Evolutionary conservation across 2,113 vertebrate species (phyloP).

Genomic region (Tichodroma muraria): DNA sequence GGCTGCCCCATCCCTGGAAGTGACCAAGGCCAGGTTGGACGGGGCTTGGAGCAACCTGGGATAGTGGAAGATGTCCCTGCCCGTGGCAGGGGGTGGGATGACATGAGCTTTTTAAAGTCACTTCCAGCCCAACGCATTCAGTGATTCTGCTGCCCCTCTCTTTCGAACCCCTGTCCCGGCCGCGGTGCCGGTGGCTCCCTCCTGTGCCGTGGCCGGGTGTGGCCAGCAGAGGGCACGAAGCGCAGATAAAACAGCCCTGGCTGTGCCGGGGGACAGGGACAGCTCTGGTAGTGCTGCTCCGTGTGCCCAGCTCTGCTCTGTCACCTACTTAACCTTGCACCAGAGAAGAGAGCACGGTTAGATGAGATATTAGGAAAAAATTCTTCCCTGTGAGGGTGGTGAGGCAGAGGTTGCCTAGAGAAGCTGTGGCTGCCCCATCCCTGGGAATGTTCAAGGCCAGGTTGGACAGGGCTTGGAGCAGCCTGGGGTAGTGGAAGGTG

Average conservation of each 20-base stretch:
- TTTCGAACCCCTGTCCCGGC: not conserved
- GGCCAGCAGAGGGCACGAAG: not conserved
- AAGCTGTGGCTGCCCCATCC: not conserved
- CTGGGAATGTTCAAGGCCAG: not conserved
- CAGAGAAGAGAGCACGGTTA: not conserved
- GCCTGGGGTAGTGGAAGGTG: no score
- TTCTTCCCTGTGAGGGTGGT: not conserved
- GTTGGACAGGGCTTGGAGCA: not conserved
- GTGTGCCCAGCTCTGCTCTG: not conserved
- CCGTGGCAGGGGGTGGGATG: not conserved
- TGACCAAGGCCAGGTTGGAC: not conserved
- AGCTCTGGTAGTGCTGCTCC: not conserved
- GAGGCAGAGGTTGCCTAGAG: not conserved
- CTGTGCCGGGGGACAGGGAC: no score
- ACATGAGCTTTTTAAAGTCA: not conserved
- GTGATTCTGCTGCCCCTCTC: not conserved
- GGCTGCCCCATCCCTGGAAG: not conserved
- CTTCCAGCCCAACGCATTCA: not conserved
- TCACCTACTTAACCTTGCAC: fast-evolving
- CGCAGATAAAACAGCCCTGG: fast-evolving
- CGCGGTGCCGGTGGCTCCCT: not conserved
- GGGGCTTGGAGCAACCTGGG: not conserved
- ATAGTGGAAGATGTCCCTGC: not conserved
- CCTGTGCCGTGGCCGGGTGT: not conserved
- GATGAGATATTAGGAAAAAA: not conserved